A percentile compares a stretch with the other conserved stretches of the same genome.
These are phyloP conservation scores for Coryphaenoides rupestris DNA, from an alignment of 2,113 vertebrate genomes.

Conservation along the genomic window DNA sequence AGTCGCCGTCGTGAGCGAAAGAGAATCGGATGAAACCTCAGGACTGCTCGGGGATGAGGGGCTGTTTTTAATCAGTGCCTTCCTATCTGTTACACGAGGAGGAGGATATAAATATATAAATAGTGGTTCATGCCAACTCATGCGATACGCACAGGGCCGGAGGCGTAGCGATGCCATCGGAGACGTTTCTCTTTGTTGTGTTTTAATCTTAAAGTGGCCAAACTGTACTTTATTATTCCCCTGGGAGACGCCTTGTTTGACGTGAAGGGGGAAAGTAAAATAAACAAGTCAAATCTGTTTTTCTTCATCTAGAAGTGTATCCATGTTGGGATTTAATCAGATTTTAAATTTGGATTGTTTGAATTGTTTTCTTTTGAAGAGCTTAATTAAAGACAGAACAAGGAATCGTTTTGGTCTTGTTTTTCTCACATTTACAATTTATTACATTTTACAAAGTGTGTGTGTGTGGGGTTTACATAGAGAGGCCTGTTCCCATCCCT, in stretches of 20 bases:
- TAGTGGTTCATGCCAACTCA: constrained; percentile 30
- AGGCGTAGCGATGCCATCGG: constrained; percentile 32
- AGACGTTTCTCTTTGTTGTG: constrained; percentile 21
- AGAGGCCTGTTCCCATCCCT: too few relatives aligned
- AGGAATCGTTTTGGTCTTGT: background rate
- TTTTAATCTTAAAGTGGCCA: constrained; percentile 23
- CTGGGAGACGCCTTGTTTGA: constrained; percentile 25
- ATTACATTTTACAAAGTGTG: too few relatives aligned
- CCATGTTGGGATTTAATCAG: constrained; percentile 50
- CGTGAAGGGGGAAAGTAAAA: constrained; percentile 26
- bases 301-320: constrained; percentile 33
- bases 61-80: constrained; percentile 55
- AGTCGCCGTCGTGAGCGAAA: too few relatives aligned
- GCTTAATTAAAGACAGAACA: constrained; percentile 39
- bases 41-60: too few relatives aligned
- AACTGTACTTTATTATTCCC: constrained; percentile 39
- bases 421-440: background rate
- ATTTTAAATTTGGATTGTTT: constrained; percentile 58
- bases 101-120: constrained; percentile 13
- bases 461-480: too few relatives aligned
- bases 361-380: constrained; percentile 25
- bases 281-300: constrained; percentile 4
- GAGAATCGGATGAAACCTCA: too few relatives aligned
- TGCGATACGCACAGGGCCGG: constrained; percentile 20
- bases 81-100: constrained; percentile 37